Evolutionary conservation across 2,113 vertebrate species (phyloP).

Genomic region (Menura novaehollandiae): DNA sequence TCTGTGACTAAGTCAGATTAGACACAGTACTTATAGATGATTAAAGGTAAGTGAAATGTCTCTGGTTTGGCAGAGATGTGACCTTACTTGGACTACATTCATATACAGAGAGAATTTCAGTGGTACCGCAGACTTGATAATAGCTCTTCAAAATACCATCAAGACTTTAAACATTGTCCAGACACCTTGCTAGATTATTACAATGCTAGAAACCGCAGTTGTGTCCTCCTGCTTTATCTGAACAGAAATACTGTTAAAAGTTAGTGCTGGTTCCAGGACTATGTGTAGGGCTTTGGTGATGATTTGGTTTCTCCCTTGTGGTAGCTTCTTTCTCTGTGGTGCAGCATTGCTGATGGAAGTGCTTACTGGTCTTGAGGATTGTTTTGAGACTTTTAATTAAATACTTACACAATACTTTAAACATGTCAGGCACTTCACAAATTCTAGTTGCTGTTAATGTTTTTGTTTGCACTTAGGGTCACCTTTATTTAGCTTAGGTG

Average conservation of each 20-base stretch:
- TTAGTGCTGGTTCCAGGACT: background rate
- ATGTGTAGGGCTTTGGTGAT: accelerated
- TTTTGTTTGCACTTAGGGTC: background rate
- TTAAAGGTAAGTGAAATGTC: background rate
- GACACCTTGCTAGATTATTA: background rate
- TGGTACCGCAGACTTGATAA: background rate
- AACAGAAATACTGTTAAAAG: background rate
- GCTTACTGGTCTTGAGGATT: background rate
- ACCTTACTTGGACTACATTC: background rate
- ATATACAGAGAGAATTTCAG: background rate
- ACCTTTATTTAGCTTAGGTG: background rate
- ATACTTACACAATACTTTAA: background rate
- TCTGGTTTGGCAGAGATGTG: background rate
- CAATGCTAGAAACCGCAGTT: background rate
- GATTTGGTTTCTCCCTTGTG: background rate
- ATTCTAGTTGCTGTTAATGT: background rate
- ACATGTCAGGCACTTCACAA: background rate
- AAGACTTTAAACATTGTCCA: background rate
- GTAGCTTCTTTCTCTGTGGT: background rate
- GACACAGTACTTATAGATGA: background rate
- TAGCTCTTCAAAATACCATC: background rate
- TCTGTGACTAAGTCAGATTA: background rate
- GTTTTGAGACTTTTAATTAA: background rate
- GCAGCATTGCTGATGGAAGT: background rate
- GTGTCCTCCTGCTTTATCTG: background rate